Evolutionary conservation across 2,113 vertebrate genomes (phyloP), one percentile per base, ranked within the genome.

Genomic region (Oryzias javanicus): DNA sequence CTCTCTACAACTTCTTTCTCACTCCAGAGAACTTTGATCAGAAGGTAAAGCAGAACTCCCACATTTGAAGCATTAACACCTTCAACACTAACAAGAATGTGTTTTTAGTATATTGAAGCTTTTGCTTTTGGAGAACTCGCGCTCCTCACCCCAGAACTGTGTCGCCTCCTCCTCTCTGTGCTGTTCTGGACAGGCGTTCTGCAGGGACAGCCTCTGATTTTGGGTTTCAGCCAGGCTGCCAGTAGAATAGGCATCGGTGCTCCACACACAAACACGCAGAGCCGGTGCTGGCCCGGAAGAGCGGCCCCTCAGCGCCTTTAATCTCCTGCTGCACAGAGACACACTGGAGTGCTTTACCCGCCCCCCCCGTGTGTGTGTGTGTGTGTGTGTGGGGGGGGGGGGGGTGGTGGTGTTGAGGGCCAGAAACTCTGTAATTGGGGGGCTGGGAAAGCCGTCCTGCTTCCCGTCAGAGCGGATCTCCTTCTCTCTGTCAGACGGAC

Each of bases 21-120:
- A 99, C 97, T 3, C 96, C 97, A 0, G 97, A 99, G 64, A 98
- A 94, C 86, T 99, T 98, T 86, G 97, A 99, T 59, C 96, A 99
- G 87, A 99, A 99, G 95, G 96, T 97, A 74, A 70, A 67, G 14
- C 10, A 3, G 0, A 12, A 41, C 47, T 19, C 2, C 60, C 48
- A 54, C 40, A 27, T 16, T 4, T 42, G 13, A 42, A 22, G 22
- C 2, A 22, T 22, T 22, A 22, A 22, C 4, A 16, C 15, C 15
- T 42, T 42, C 42, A 42, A 16, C 42, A 8, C 27, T 29, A 29
- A 6, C 22, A 22, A 22, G 22, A 22, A 22, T 22, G 2, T 22
- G 3, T 22, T 2, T 22, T 22, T 22, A 35, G 12, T 35, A 8
- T 35, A 12, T 35, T 35, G 8, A 35, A 35, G 35, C 10, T 35